A percentile compares a stretch with the other conserved stretches of the same genome.
Conservation (phyloP, 2,888 invertebrate genomes). For the Drosophila kuntzei region DNA sequence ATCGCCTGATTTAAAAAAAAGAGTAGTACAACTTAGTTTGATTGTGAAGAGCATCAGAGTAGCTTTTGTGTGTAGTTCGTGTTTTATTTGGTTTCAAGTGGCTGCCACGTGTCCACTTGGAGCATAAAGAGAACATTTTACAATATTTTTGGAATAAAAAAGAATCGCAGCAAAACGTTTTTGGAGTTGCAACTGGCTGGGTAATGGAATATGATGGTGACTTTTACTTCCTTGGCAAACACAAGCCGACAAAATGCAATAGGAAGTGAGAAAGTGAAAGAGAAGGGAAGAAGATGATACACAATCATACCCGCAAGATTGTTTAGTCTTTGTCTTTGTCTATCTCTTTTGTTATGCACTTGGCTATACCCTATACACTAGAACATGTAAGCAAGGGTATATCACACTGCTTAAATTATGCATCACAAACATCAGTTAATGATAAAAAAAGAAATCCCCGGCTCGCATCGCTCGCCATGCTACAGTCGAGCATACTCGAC, state of each 20-base stretch:
- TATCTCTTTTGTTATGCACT: conserved; percentile 32
- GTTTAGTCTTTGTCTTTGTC: conserved; percentile 47
- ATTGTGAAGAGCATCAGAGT: neutral
- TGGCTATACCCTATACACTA: neutral
- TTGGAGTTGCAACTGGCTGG: conserved; percentile 34
- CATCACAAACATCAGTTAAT: neutral
- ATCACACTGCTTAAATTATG: neutral
- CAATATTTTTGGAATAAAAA: conserved; percentile 34
- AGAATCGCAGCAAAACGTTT: conserved; percentile 46
- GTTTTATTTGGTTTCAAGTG: conserved; percentile 40
- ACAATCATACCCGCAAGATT: conserved; percentile 34
- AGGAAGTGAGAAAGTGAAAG: neutral
- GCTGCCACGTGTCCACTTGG: conserved; percentile 59
- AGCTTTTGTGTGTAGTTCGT: conserved; percentile 1
- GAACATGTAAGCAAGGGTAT: neutral
- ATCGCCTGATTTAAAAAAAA: neutral
- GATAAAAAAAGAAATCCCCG: too few species aligned
- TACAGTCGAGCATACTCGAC: too few species aligned
- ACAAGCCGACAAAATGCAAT: conserved; percentile 23
- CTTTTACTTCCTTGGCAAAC: conserved; percentile 36
- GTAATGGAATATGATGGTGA: conserved; percentile 52
- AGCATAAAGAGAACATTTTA: conserved; percentile 57
- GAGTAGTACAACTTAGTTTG: conserved; percentile 14
- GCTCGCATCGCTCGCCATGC: too few species aligned
- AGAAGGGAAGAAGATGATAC: conserved; percentile 16